These are phyloP conservation scores for Pomatostomus ruficeps DNA, from an alignment of 2,113 vertebrate genomes.

Conservation along the genomic window DNA sequence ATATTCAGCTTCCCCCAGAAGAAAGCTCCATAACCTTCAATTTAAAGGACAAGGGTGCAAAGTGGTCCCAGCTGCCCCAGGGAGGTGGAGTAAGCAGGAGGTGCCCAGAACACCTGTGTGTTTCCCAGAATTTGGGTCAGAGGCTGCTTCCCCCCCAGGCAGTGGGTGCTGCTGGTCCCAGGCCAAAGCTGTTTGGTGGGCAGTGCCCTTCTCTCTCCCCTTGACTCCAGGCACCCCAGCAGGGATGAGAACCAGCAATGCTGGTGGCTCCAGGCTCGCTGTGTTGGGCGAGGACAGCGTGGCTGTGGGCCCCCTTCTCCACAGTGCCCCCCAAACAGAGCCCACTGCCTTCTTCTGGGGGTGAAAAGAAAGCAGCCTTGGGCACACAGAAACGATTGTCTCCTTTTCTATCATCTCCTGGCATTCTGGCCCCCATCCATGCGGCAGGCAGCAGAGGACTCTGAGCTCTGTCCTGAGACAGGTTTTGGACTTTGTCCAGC, in stretches of 20 bases:
- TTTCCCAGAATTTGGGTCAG: neutral
- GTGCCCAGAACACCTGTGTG: neutral
- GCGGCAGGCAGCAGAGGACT: neutral
- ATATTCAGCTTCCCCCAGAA: accelerated
- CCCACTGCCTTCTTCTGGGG: neutral
- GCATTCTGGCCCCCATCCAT: neutral
- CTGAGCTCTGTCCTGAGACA: neutral
- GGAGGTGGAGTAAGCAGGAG: accelerated
- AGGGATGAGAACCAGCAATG: neutral
- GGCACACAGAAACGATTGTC: neutral
- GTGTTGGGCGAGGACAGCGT: accelerated
- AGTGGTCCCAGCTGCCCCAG: neutral
- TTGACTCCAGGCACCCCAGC: neutral
- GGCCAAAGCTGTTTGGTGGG: neutral
- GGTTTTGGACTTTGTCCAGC: constrained; percentile 6
- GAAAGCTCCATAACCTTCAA: accelerated
- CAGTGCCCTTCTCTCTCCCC: neutral
- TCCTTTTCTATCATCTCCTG: neutral
- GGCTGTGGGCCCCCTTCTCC: neutral
- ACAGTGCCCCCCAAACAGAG: accelerated
- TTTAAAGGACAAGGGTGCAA: neutral
- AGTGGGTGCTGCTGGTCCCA: neutral
- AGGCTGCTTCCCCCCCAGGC: neutral
- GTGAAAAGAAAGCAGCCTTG: neutral
- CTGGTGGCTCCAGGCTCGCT: accelerated